Evolutionary conservation across 2,888 invertebrate species (phyloP), one percentile per base, ranked within the genome.

Genomic region (Aleiodes leptofemur): DNA sequence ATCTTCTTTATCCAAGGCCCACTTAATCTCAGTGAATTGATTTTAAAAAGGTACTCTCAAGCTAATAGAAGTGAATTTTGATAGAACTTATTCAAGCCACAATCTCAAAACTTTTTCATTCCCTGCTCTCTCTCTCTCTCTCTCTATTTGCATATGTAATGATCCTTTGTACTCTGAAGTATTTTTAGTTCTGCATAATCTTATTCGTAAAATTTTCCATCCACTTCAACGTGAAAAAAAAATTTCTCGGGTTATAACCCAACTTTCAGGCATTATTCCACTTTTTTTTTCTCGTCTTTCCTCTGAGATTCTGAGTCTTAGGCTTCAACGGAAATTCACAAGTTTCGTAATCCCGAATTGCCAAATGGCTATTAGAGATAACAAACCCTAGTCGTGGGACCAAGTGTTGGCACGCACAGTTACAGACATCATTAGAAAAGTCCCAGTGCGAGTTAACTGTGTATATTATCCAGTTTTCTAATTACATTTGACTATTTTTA

Each of bases 301-400:
- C 34, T 51, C n/a, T 4, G 16, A 43, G 16, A 43, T 43, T 43
- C 51, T 59, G 59, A n/a, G 4, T 14, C 11, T 31, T 61, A 11
- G 43, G 51, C 31, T 31, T 16, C 48, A 66, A 23, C 51, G 72
- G 61, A 69, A 77, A 74, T 69, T 71, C 72, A 43, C 76, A 78
- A 78, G 73, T 80, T 77, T 73, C 64, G 68, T 76, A 77, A 77
- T 80, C 76, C 74, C 43, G 34, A 69, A 76, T 75, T 57, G 76
- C 69, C 51, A 72, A 66, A 53, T 72, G 64, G 53, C 14, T 57
- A 77, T 75, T 69, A 51, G 70, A 74, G 77, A 79, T 71, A 74
- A 61, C 72, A 69, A 73, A 69, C 56, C 23, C 69, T 72, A 56
- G 11, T 50, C 61, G 66, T 59, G 50, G 29, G n/a, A 59, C 61